Percentiles rank a stretch among this genome's conserved stretches.
Conservation (phyloP, 2,113 vertebrate species). For the Calcarius ornatus region DNA sequence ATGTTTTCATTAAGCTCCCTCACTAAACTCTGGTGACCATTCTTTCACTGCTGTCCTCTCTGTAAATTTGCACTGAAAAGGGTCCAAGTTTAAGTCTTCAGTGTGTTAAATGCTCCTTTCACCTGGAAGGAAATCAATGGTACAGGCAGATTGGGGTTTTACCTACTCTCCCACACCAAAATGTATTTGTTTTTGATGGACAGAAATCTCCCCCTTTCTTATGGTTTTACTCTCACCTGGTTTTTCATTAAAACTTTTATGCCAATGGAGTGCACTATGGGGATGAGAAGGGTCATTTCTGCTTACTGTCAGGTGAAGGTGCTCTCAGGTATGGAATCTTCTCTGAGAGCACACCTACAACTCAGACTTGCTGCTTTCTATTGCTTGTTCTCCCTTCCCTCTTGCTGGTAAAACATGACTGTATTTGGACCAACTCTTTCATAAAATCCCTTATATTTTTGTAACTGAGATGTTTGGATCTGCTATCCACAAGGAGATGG, state of each 20-base stretch:
- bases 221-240: not conserved
- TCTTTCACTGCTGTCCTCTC: not conserved
- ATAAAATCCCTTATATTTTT: not conserved
- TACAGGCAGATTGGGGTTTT: not conserved
- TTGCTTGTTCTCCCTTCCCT: not conserved
- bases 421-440: not conserved
- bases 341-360: not conserved
- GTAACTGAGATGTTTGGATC: not conserved
- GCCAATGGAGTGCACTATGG: not conserved
- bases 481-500: not conserved
- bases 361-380: not conserved
- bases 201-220: not conserved
- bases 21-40: not conserved
- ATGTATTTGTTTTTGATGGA: not conserved
- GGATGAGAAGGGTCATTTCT: not conserved
- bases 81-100: not conserved
- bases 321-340: not conserved
- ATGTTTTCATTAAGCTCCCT: conserved; percentile 20
- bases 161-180: not conserved
- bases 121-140: conserved; percentile 24
- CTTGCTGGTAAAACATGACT: not conserved
- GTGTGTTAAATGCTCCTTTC: conserved; percentile 1
- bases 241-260: not conserved
- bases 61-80: not conserved
- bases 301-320: not conserved